Percentiles rank a stretch among this genome's conserved stretches.
Conservation (phyloP, 2,888 invertebrate species). For the Dicroscelio sp. region DNA sequence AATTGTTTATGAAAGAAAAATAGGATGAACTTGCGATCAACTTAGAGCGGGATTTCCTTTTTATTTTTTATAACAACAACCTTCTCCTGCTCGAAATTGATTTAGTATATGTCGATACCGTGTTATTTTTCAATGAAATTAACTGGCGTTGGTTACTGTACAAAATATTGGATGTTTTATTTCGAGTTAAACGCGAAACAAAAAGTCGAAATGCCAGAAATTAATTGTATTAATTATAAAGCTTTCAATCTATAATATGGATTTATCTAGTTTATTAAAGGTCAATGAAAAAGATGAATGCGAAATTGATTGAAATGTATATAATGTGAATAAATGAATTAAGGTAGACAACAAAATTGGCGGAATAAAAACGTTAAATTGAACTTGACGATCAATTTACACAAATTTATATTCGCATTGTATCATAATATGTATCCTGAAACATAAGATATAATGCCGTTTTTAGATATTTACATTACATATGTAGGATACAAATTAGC, state of each 20-base stretch:
- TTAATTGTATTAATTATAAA: conserved; percentile 3
- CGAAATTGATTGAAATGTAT: conserved; percentile 39
- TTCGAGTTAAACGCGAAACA: not conserved
- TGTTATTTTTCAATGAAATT: too few species aligned
- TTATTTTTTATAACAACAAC: conserved; percentile 71
- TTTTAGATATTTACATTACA: too few species aligned
- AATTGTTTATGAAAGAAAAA: conserved; percentile 79
- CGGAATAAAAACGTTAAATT: not conserved
- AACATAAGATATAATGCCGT: too few species aligned
- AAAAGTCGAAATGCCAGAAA: not conserved
- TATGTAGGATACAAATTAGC: too few species aligned
- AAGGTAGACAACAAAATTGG: not conserved
- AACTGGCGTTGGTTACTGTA: too few species aligned
- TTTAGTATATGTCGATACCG: conserved; percentile 57
- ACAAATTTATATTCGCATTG: not conserved
- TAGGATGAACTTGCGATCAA: conserved; percentile 59
- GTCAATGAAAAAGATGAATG: conserved; percentile 53
- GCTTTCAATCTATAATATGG: conserved; percentile 17
- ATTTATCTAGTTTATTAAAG: conserved; percentile 15
- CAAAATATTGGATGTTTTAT: not conserved
- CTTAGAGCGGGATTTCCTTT: conserved; percentile 54
- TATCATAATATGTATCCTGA: too few species aligned
- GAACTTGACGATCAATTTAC: not conserved
- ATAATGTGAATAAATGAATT: conserved; percentile 16
- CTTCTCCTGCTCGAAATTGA: conserved; percentile 50